Evolutionary conservation across 64 coral and sea anemone species (phyloP), one percentile per base, ranked within the genome.

Genomic region (Hydrozoanthus tunicans): DNA sequence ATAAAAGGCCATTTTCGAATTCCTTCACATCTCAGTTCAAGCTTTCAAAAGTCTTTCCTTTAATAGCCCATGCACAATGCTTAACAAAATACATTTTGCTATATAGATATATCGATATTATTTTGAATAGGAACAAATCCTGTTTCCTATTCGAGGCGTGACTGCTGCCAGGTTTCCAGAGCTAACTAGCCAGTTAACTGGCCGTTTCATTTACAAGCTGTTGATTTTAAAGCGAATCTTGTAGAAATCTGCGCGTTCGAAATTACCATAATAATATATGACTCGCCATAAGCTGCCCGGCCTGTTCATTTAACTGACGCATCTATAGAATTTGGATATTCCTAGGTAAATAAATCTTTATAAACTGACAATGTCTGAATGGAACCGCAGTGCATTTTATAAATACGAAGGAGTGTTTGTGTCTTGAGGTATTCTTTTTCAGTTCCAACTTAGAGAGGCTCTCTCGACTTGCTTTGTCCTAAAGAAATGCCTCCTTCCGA

Each of bases 241-340:
- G 65, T 53, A 53, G 51, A 53, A 59, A 73, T 12, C 53, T 56
- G 56, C 23, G 80, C 14, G 60, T 82, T 64, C 6, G 7, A 51
- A 73, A 86, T 86, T 86, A 59, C 20, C 83, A 86, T 86, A 15
- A 86, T 57, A 88, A 88, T 60, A 53, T 54, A 73, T 6, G 13
- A 5, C 67, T 13, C 84, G 56, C 25, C 84, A 68, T 73, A 54
- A 15, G 3, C 14, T 9, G 54, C 7, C 24, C 68, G 70, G 8
- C 84, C 59, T 73, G 84, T 88, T 88, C 84, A 75, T 9, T 58
- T 88, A 88, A 88, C 74, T 88, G 84, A 88, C 84, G 74, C 23
- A 60, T 88, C 67, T 72, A 74, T 73, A 74, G 84, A 88, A 88
- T 88, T 73, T 68, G n/a, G 68, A 88, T 88, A 88, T 88, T 88